Base-by-base conservation (phyloP, 1,140 invertebrate genomes). In the Drosophila murphyi region DNA sequence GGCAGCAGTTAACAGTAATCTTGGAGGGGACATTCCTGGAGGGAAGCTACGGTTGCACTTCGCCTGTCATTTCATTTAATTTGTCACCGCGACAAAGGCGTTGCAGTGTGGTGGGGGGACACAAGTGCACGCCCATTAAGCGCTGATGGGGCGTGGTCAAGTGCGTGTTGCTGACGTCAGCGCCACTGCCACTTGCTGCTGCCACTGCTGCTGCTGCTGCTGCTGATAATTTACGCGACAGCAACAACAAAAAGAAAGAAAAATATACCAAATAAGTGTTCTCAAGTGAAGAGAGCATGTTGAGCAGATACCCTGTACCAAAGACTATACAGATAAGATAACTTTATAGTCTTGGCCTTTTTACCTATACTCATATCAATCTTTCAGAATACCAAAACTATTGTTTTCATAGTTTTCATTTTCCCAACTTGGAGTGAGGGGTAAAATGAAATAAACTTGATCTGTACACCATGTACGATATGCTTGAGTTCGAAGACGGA, bases 51-150 rank as follows among this genome's bases (percentile, higher is more conserved):
- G 7, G 39, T 28, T 59, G 60, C 52, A 63, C 54, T 67, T 48
- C 5, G 55, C 60, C 47, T 68, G 50, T 31, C 60, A 63, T 68
- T 87, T 67, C 80, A 62, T 68, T 87, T 82, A 79, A 87, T 88
- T 87, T 87, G 76, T 87, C 83, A 82, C 67, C 47, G 34, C 52
- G 55, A 43, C 67, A 52, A 52, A 50, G 45, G 20, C 20, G 20
- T 1, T 20, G 20, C 2, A 20, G 45, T 2, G 20, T 6, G 4
- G 12, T 35, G 5, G 35, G 31, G 32, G 43, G 55, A 52, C 41
- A 52, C 41, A 45, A 68, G 50, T 43, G 35, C 32, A 61, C 78
- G 72, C 78, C 77, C 65, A 37, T 37, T 35, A 34, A 8, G 5
- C 35, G 35, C 54, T 12, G 28, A 12, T 57, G 20, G 74, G 81